A percentile compares a stretch with the other conserved stretches of the same genome.
phyloP scores from a whole-genome alignment of 2,888 invertebrate genomes.

The Eupithecia subfuscata region DNA sequence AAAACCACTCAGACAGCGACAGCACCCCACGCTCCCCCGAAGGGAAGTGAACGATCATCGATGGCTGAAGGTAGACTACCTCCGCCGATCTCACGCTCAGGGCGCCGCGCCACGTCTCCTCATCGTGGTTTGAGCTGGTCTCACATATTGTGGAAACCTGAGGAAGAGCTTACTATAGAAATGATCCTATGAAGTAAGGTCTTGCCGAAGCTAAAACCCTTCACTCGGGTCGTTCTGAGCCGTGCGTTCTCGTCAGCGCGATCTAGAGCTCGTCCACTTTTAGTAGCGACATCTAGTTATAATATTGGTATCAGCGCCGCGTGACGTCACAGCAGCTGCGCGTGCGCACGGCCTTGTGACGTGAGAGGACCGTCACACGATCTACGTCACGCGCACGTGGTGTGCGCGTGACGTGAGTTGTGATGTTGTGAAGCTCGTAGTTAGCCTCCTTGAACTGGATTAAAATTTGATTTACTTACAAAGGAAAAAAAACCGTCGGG shows the following conservation, averaged over 20 bases:
- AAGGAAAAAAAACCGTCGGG: too few species aligned
- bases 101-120: conserved; percentile 8
- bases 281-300: conserved; percentile 2
- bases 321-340: conserved; percentile 3
- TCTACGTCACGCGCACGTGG: too few species aligned
- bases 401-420: too few species aligned
- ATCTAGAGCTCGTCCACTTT: background rate
- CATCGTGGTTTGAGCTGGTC: conserved; percentile 12
- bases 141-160: conserved; percentile 7
- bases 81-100: conserved; percentile 8
- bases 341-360: background rate
- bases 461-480: too few species aligned
- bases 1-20: conserved; percentile 9
- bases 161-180: conserved; percentile 5
- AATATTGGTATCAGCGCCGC: background rate
- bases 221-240: background rate
- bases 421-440: too few species aligned
- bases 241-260: conserved; percentile 6
- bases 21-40: conserved; percentile 1
- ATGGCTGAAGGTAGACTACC: conserved; percentile 6
- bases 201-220: background rate
- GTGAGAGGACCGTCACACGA: background rate
- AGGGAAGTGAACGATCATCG: conserved; percentile 6
- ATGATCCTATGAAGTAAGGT: conserved; percentile 8
- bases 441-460: too few species aligned